phyloP scores from a whole-genome alignment of 2,113 vertebrate genomes.

The Castor canadensis region DNA sequence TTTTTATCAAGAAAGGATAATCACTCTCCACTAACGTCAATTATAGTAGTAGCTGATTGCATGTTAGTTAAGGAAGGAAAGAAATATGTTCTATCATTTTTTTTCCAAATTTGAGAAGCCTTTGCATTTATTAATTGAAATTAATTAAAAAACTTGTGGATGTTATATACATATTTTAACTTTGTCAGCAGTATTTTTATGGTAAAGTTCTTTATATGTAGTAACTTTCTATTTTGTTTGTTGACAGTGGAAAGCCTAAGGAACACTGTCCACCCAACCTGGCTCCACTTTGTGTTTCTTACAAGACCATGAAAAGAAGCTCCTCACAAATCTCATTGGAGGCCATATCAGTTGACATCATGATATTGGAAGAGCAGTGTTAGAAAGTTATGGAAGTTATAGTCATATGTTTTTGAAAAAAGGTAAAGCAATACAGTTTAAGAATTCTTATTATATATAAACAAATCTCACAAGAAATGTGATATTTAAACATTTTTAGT shows the following conservation, averaged over 20 bases:
- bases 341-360: constrained; percentile 95
- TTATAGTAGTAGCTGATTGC: not conserved
- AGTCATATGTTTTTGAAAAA: constrained; percentile 91
- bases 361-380: constrained; percentile 87
- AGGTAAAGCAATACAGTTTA: constrained; percentile 83
- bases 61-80: not conserved
- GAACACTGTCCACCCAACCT: constrained; percentile 90
- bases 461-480: too few relatives aligned
- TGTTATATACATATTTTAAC: not conserved
- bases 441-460: constrained; percentile 9
- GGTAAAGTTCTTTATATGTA: not conserved
- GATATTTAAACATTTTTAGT: too few relatives aligned
- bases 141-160: not conserved
- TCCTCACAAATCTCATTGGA: constrained; percentile 95
- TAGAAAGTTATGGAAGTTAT: constrained; percentile 93
- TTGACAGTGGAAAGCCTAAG: constrained; percentile 91
- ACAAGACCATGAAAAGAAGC: constrained; percentile 96
- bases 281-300: constrained; percentile 89
- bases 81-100: not conserved
- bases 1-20: not conserved
- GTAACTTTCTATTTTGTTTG: constrained; percentile 74
- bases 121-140: not conserved
- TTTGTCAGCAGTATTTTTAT: constrained; percentile 33
- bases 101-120: not conserved
- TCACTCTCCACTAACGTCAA: not conserved